Conservation (phyloP, 2,797 vertebrate genomes). For the Toxotes lorentzi region DNA sequence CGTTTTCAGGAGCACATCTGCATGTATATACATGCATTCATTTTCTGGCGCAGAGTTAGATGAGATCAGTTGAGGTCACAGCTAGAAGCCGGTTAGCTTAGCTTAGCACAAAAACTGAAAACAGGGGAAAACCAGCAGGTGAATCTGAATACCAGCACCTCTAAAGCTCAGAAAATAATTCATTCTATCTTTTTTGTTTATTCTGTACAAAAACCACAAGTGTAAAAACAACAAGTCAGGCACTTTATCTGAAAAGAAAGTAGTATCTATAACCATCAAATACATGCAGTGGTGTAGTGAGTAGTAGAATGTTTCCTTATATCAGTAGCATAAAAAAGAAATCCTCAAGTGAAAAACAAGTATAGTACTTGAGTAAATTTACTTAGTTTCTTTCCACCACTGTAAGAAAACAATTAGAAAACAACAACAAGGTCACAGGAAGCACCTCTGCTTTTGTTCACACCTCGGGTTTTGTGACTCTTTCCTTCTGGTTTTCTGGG, state of each 20-base stretch:
- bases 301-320: background rate
- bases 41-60: background rate
- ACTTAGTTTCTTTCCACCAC: background rate
- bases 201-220: background rate
- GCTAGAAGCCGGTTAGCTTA: background rate
- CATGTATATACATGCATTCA: slow-evolving; percentile 3
- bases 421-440: slow-evolving; percentile 22
- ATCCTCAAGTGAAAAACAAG: background rate
- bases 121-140: too few species aligned
- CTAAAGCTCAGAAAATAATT: too few species aligned
- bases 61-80: background rate
- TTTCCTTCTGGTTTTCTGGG: slow-evolving; percentile 12
- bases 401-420: background rate
- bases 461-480: slow-evolving; percentile 19
- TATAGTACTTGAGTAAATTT: background rate
- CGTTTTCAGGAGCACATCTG: slow-evolving; percentile 17
- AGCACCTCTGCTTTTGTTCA: slow-evolving; percentile 16
- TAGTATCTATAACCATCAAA: background rate
- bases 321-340: background rate
- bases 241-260: background rate
- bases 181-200: too few species aligned
- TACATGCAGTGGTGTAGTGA: background rate
- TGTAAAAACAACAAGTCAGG: too few species aligned
- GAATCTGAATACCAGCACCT: too few species aligned
- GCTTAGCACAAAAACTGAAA: too few species aligned